A percentile compares a stretch with the other conserved stretches of the same genome.
Evolutionary conservation across 1,140 invertebrate genomes (phyloP).

Genomic region (Drosophila hydei): DNA sequence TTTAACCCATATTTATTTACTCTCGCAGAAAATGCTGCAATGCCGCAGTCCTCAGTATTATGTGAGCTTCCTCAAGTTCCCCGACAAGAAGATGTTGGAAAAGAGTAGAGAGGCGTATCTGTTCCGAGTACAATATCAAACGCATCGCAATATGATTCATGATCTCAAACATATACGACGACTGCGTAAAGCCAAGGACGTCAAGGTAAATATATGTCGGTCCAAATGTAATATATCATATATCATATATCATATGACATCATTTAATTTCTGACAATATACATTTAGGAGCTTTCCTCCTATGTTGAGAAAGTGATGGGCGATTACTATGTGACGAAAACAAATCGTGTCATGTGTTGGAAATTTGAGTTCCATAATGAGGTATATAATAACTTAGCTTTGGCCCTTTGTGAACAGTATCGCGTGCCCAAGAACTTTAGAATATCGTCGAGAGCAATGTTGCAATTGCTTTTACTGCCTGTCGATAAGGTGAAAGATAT

Average conservation of each 20-base stretch:
- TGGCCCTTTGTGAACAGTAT: slow-evolving; percentile 64
- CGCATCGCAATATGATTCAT: slow-evolving; percentile 69
- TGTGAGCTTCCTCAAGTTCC: slow-evolving; percentile 58
- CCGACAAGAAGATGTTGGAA: slow-evolving; percentile 61
- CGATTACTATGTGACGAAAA: slow-evolving; percentile 71
- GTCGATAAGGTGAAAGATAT: slow-evolving; percentile 60
- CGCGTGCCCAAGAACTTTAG: slow-evolving; percentile 31
- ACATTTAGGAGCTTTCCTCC: slow-evolving; percentile 15
- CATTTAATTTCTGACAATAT: no score
- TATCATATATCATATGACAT: neutral
- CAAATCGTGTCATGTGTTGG: slow-evolving; percentile 78
- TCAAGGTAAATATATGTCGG: slow-evolving; percentile 15
- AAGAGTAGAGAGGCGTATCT: slow-evolving; percentile 60
- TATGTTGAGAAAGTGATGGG: slow-evolving; percentile 77
- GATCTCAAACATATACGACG: slow-evolving; percentile 54
- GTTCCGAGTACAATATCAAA: slow-evolving; percentile 75
- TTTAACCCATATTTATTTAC: neutral
- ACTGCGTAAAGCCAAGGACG: slow-evolving; percentile 38
- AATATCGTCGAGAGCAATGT: neutral
- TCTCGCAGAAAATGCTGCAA: slow-evolving; percentile 76
- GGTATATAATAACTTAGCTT: slow-evolving; percentile 70
- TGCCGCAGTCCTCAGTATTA: slow-evolving; percentile 67
- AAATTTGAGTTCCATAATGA: slow-evolving; percentile 79
- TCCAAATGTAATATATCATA: no score
- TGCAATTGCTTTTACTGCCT: slow-evolving; percentile 47